A percentile compares a stretch with the other conserved stretches of the same genome.
phyloP scores from a whole-genome alignment of 1,140 invertebrate genomes.

The Zaprionus taronus region DNA sequence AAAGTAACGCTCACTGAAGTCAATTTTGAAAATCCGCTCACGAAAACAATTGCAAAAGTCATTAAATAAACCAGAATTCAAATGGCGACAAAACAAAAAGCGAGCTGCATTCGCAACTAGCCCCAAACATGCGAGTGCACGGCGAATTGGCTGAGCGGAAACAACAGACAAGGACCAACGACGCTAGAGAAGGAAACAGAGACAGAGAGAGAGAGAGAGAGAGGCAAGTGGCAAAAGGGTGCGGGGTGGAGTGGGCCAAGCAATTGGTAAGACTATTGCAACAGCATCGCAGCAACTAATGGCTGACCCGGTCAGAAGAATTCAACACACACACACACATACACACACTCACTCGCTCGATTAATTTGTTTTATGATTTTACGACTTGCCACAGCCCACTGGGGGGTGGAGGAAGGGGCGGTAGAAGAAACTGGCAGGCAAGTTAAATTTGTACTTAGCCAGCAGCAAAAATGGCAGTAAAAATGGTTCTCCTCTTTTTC shows the following conservation, averaged over 20 bases:
- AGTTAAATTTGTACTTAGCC: constrained; percentile 70
- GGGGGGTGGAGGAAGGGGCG: neutral
- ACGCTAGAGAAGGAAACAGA: neutral
- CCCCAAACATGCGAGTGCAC: constrained; percentile 29
- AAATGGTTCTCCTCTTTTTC: constrained; percentile 55
- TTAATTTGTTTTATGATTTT: constrained; percentile 83
- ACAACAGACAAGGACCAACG: constrained; percentile 42
- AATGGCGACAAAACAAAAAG: constrained; percentile 60
- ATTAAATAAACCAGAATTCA: constrained; percentile 82
- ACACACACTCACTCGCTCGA: constrained; percentile 51
- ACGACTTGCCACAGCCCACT: constrained; percentile 62
- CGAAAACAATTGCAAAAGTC: constrained; percentile 82
- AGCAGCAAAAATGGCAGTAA: constrained; percentile 74
- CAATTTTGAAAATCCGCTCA: constrained; percentile 82
- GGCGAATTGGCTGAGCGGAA: constrained; percentile 45
- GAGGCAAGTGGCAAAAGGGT: neutral
- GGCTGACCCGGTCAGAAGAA: constrained; percentile 22
- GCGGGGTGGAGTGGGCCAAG: neutral
- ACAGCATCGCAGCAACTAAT: neutral
- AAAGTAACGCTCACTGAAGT: constrained; percentile 62
- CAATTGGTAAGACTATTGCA: neutral
- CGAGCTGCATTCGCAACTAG: constrained; percentile 72
- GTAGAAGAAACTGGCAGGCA: constrained; percentile 52
- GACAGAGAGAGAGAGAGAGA: neutral
- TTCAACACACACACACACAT: constrained; percentile 9